Evolutionary conservation across 2,113 vertebrate genomes (phyloP).

Genomic region (Anarhynchus alexandrinus): DNA sequence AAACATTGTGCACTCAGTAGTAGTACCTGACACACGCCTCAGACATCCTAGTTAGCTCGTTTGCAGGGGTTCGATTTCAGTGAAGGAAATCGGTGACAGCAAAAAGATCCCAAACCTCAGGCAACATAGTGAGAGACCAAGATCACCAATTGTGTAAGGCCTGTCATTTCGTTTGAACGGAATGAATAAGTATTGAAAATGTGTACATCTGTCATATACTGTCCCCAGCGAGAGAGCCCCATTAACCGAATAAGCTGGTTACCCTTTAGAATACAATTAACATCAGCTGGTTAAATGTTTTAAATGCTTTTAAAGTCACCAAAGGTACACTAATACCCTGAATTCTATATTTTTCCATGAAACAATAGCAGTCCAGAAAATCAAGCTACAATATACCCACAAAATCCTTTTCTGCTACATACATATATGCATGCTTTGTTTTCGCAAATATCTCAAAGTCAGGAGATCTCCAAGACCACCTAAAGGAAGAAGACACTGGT

Average conservation of each 20-base stretch:
- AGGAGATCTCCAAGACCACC: background rate
- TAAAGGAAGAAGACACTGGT: background rate
- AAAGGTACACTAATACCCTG: background rate
- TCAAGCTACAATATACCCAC: background rate
- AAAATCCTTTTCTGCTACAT: background rate
- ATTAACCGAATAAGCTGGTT: background rate
- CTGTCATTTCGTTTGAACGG: background rate
- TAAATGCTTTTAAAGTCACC: background rate
- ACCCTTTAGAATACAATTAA: background rate
- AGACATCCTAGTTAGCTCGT: background rate
- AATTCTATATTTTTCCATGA: background rate
- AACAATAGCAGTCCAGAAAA: background rate
- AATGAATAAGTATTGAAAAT: background rate
- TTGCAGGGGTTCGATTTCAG: background rate
- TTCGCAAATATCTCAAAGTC: background rate
- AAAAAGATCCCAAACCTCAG: background rate
- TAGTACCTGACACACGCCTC: background rate
- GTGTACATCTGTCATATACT: background rate
- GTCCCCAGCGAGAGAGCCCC: background rate
- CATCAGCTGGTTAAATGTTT: background rate
- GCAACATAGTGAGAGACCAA: background rate
- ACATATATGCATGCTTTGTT: background rate
- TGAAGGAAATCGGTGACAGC: background rate
- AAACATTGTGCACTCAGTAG: background rate
- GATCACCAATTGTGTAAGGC: background rate